A percentile compares a stretch with the other conserved stretches of the same genome.
These are phyloP conservation scores for Heliothis virescens DNA, from an alignment of 1,140 invertebrate genomes.

Conservation along the genomic window DNA sequence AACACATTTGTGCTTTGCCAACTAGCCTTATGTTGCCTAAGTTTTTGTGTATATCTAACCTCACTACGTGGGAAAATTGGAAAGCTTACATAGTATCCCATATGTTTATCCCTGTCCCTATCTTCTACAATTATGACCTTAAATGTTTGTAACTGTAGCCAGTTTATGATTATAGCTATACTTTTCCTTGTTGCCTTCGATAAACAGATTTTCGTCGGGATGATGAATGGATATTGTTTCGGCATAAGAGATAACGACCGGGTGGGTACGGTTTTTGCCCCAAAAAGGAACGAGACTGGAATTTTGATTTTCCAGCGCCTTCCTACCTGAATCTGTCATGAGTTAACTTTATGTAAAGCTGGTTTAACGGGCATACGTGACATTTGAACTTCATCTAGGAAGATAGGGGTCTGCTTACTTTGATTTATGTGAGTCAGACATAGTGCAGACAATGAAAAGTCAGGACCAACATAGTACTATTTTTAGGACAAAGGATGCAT, in stretches of 20 bases:
- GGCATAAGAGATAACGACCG: slow-evolving; percentile 23
- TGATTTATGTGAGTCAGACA: background rate
- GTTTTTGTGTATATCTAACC: too few relatives aligned
- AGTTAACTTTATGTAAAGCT: slow-evolving; percentile 27
- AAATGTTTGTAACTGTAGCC: slow-evolving; percentile 2
- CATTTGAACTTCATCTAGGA: background rate
- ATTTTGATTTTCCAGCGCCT: slow-evolving; percentile 29
- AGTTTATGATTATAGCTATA: background rate
- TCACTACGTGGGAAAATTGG: too few relatives aligned
- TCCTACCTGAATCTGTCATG: slow-evolving; percentile 13
- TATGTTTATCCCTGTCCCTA: too few relatives aligned
- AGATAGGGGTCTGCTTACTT: background rate
- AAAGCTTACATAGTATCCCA: too few relatives aligned
- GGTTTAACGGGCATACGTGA: slow-evolving; percentile 1
- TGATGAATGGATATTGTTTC: slow-evolving; percentile 32
- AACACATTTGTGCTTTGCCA: too few relatives aligned
- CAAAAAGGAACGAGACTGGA: slow-evolving; percentile 9
- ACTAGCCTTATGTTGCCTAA: too few relatives aligned
- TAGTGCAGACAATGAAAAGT: background rate
- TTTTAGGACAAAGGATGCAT: background rate
- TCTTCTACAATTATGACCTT: too few relatives aligned
- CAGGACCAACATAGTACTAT: background rate
- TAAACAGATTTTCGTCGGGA: slow-evolving; percentile 25
- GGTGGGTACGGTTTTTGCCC: slow-evolving; percentile 15
- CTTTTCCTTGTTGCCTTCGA: slow-evolving; percentile 20